A percentile compares a stretch with the other conserved stretches of the same genome.
phyloP scores from a whole-genome alignment of 1,140 invertebrate species.

The Ostrea denselamellosa region DNA sequence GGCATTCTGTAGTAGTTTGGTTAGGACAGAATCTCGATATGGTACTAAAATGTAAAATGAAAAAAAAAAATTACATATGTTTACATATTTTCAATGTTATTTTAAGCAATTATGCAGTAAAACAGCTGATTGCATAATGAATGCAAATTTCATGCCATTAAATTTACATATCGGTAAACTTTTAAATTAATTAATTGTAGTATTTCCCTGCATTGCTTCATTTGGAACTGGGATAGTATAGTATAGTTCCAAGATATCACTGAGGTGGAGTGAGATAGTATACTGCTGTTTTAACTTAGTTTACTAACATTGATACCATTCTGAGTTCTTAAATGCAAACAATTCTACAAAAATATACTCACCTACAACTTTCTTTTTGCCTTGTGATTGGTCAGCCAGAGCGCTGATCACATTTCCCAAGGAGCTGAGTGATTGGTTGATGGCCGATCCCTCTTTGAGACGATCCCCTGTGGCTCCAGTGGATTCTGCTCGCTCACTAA shows the following conservation, averaged over 20 bases:
- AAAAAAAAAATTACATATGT: neutral
- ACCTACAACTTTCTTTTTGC: slow-evolving; percentile 76
- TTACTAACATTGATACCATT: too few relatives aligned
- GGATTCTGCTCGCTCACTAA: slow-evolving; percentile 82
- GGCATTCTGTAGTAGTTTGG: slow-evolving; percentile 84
- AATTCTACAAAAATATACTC: slow-evolving; percentile 40
- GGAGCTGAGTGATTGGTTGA: slow-evolving; percentile 83
- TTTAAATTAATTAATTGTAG: too few relatives aligned
- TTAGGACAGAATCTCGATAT: slow-evolving; percentile 83
- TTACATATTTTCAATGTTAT: neutral
- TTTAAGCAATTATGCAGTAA: too few relatives aligned
- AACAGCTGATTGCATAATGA: too few relatives aligned
- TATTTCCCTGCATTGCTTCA: too few relatives aligned
- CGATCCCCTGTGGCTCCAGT: slow-evolving; percentile 83
- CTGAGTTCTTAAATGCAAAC: too few relatives aligned
- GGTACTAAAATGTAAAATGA: slow-evolving; percentile 79
- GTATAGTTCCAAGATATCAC: too few relatives aligned
- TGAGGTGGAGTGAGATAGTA: too few relatives aligned
- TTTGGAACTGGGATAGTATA: too few relatives aligned
- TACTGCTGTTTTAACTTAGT: too few relatives aligned
- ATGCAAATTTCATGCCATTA: too few relatives aligned
- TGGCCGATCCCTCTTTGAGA: slow-evolving; percentile 83
- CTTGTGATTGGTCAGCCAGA: slow-evolving; percentile 77
- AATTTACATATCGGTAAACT: too few relatives aligned
- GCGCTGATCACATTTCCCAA: slow-evolving; percentile 84